phyloP scores from a whole-genome alignment of 1,140 invertebrate genomes.

The Drosophila parvula region DNA sequence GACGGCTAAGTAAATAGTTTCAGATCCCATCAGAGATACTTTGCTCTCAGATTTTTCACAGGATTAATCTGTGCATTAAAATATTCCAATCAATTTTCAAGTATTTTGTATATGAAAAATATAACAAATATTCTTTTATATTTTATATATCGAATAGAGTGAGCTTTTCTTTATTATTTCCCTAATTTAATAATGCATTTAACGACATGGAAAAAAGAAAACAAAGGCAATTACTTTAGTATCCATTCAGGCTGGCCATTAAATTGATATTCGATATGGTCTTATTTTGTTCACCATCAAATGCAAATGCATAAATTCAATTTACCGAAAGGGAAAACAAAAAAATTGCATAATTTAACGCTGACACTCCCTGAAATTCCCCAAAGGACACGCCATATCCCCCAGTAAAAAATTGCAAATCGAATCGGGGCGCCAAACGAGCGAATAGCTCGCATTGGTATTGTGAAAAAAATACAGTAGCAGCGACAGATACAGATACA shows the following conservation, averaged over 20 bases:
- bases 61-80: not conserved
- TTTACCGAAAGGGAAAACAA: constrained; percentile 43
- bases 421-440: constrained; percentile 69
- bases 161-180: not conserved
- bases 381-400: constrained; percentile 30
- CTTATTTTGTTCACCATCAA: constrained; percentile 1
- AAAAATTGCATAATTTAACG: constrained; percentile 74
- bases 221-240: constrained; percentile 10
- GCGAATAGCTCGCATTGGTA: constrained; percentile 25
- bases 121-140: not conserved
- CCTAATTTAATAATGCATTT: not conserved
- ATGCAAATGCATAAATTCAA: constrained; percentile 76
- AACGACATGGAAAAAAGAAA: not conserved
- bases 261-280: constrained; percentile 24
- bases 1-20: constrained; percentile 34
- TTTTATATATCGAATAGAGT: not conserved
- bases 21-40: constrained; percentile 18
- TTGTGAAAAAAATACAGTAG: not conserved
- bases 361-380: constrained; percentile 56
- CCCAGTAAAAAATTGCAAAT: constrained; percentile 77
- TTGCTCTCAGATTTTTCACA: not conserved
- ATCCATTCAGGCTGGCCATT: constrained; percentile 11
- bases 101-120: not conserved
- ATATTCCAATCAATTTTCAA: not conserved
- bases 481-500: constrained; percentile 9